A percentile compares a stretch with the other conserved stretches of the same genome.
phyloP scores from a whole-genome alignment of 2,797 vertebrate species.

The Pangasius djambal region DNA sequence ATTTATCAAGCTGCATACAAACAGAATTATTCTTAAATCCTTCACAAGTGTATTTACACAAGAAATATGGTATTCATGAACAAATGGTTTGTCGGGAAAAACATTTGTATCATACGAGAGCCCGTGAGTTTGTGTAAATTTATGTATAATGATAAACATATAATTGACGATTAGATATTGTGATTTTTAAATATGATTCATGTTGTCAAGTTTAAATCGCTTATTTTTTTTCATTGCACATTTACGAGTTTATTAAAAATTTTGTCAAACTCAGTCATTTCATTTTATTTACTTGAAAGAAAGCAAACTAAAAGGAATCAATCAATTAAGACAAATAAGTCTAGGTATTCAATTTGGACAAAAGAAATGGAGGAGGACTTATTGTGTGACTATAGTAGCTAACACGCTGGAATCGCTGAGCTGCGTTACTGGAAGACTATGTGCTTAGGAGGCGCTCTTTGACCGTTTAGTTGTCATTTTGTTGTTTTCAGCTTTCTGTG shows the following conservation, averaged over 20 bases:
- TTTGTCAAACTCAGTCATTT: background rate
- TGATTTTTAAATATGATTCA: background rate
- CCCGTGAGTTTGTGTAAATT: background rate
- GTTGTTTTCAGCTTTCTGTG: background rate
- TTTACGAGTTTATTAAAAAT: background rate
- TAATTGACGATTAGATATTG: background rate
- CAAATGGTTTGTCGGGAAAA: background rate
- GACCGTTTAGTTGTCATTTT: background rate
- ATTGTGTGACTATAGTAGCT: background rate
- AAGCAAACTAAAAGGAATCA: background rate
- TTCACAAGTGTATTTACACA: background rate
- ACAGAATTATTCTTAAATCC: background rate
- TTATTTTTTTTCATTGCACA: background rate
- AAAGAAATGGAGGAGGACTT: background rate
- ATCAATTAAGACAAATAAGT: background rate
- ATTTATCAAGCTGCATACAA: background rate
- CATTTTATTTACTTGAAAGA: background rate
- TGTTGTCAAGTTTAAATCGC: background rate
- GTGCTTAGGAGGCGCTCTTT: background rate
- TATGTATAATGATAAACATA: too few relatives aligned
- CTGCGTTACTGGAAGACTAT: background rate
- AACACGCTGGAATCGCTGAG: background rate
- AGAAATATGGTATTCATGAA: background rate
- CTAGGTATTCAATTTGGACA: background rate
- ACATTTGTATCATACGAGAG: background rate